Percentiles rank a stretch among this genome's conserved stretches.
Conservation (phyloP, 37 sponge, comb jelly and placozoan species). For the Geodia barretti region DNA sequence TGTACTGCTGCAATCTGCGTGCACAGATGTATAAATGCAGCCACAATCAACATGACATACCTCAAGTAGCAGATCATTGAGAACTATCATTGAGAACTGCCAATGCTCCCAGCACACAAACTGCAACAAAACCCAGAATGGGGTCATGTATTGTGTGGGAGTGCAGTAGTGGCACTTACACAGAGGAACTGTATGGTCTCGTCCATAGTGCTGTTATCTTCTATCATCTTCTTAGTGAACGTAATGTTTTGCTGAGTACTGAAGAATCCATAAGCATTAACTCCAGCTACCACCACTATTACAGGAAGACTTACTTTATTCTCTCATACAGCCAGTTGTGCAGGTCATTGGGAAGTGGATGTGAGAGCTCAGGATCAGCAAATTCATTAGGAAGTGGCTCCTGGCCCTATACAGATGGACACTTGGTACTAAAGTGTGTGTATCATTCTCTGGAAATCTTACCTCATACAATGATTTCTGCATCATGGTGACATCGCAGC, state of each 20-base stretch:
- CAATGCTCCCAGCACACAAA: slow-evolving; percentile 88
- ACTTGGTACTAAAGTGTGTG: too few species aligned
- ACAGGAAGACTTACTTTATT: slow-evolving; percentile 27
- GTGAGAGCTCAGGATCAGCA: slow-evolving; percentile 60
- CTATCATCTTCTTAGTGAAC: slow-evolving; percentile 84
- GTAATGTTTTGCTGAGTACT: slow-evolving; percentile 57
- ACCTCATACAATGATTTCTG: slow-evolving; percentile 56
- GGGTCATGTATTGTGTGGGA: not conserved
- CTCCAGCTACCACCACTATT: not conserved
- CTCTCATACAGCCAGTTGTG: slow-evolving; percentile 73
- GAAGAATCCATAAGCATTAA: slow-evolving; percentile 15
- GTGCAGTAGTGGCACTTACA: slow-evolving; percentile 14
- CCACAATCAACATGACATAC: slow-evolving; percentile 30
- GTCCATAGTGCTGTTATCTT: slow-evolving; percentile 72
- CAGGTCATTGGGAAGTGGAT: slow-evolving; percentile 64
- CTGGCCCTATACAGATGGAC: slow-evolving; percentile 30
- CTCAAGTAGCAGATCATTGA: slow-evolving; percentile 72
- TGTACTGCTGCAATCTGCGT: slow-evolving; percentile 77
- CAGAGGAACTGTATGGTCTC: slow-evolving; percentile 68
- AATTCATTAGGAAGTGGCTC: slow-evolving; percentile 59
- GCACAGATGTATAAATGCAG: too few species aligned
- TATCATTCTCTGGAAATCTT: too few species aligned
- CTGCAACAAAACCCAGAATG: slow-evolving; percentile 16
- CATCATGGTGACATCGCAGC: slow-evolving; percentile 76
- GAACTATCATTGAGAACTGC: slow-evolving; percentile 72